Conservation (phyloP, 2,797 vertebrate genomes). For the Melanotaenia parkinsoni region DNA sequence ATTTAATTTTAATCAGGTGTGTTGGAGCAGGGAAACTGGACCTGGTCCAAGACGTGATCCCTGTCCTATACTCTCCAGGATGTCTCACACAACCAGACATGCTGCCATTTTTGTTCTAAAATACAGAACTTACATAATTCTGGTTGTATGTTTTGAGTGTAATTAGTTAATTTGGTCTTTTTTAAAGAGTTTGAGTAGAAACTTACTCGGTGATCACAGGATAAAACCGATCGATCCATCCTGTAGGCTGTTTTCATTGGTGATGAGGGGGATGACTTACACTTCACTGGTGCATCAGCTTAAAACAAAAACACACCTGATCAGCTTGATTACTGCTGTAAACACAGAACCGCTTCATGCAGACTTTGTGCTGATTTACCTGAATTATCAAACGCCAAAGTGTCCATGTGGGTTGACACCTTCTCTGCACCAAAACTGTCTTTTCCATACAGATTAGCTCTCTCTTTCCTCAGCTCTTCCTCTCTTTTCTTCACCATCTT, state of each 20-base stretch:
- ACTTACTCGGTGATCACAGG: conserved; percentile 84
- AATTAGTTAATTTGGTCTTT: too few species aligned
- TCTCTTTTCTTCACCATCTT: conserved; percentile 83
- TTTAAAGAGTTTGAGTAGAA: not conserved
- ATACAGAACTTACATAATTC: not conserved
- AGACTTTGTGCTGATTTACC: conserved; percentile 61
- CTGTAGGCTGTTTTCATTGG: conserved; percentile 84
- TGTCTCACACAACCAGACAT: not conserved
- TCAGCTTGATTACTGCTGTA: not conserved
- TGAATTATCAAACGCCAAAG: conserved; percentile 75
- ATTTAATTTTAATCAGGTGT: too few species aligned
- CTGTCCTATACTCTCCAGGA: too few species aligned
- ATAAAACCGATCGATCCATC: conserved; percentile 83
- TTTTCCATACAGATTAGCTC: conserved; percentile 76
- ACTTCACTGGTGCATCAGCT: conserved; percentile 80
- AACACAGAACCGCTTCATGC: not conserved
- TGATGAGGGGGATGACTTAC: conserved; percentile 86
- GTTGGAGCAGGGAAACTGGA: too few species aligned
- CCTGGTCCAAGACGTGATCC: too few species aligned
- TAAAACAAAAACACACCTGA: conserved; percentile 10
- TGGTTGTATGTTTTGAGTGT: not conserved
- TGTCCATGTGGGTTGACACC: conserved; percentile 75
- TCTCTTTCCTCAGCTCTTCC: conserved; percentile 83
- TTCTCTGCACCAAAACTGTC: conserved; percentile 68
- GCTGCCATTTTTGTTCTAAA: not conserved